These are phyloP conservation scores for Lapara coniferarum DNA, from an alignment of 2,888 invertebrate genomes.

Conservation along the genomic window DNA sequence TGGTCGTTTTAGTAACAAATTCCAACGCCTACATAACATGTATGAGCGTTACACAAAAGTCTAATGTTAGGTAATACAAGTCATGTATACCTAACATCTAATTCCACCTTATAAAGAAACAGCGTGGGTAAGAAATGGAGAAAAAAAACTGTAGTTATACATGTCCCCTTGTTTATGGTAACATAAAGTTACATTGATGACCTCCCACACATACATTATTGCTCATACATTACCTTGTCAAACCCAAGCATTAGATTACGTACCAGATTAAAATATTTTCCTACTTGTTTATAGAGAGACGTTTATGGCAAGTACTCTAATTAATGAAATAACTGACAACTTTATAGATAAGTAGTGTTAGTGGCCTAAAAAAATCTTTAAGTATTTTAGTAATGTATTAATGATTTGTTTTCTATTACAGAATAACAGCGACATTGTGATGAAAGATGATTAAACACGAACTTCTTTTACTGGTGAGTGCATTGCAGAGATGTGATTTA, in stretches of 20 bases:
- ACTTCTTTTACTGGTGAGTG: constrained; percentile 71
- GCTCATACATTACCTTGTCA: constrained; percentile 51
- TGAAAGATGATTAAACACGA: constrained; percentile 77
- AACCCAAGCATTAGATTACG: constrained; percentile 56
- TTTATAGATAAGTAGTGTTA: neutral
- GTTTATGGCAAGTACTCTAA: constrained; percentile 27
- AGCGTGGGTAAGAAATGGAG: constrained; percentile 8
- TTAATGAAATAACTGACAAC: constrained; percentile 15
- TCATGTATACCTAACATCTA: neutral
- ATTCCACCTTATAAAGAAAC: constrained; percentile 6
- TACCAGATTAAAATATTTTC: constrained; percentile 38
- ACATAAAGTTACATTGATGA: constrained; percentile 15
- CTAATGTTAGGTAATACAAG: neutral
- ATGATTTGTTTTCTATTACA: constrained; percentile 46
- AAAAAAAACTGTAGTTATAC: constrained; percentile 4
- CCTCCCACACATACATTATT: constrained; percentile 48
- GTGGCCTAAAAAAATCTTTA: too few relatives aligned
- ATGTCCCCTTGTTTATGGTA: constrained; percentile 14
- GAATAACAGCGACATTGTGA: constrained; percentile 54
- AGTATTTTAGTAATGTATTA: neutral
- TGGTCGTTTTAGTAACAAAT: neutral
- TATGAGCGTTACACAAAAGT: neutral
- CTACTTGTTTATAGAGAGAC: constrained; percentile 36
- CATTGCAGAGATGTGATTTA: neutral
- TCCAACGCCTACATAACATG: constrained; percentile 12